Percentiles rank a stretch among this genome's conserved stretches.
These are phyloP conservation scores for Drosophila fuyamai DNA, from an alignment of 1,140 invertebrate genomes.

Conservation along the genomic window DNA sequence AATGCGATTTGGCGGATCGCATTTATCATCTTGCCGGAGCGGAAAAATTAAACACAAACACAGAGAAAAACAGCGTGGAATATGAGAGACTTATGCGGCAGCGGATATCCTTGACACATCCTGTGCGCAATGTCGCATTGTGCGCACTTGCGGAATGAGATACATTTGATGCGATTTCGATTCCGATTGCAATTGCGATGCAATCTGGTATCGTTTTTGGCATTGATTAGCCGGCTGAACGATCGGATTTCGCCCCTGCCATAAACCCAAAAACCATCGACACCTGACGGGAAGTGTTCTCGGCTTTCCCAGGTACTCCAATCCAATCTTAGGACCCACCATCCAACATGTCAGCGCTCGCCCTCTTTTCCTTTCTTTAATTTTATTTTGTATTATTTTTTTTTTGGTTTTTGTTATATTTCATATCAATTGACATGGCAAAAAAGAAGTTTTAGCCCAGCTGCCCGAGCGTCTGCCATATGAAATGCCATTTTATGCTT, in stretches of 20 bases:
- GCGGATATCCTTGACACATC: slow-evolving; percentile 80
- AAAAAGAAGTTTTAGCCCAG: slow-evolving; percentile 21
- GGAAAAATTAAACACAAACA: slow-evolving; percentile 71
- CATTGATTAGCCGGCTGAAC: slow-evolving; percentile 57
- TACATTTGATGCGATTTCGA: slow-evolving; percentile 43
- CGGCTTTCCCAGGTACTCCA: slow-evolving; percentile 11
- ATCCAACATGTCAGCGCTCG: neutral
- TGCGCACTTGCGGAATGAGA: slow-evolving; percentile 47
- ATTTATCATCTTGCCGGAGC: slow-evolving; percentile 70
- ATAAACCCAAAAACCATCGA: slow-evolving; percentile 8
- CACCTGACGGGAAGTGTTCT: slow-evolving; percentile 72
- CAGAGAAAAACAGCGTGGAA: slow-evolving; percentile 2
- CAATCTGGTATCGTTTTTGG: slow-evolving; percentile 40
- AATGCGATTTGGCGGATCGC: slow-evolving; percentile 32
- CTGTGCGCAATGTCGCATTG: slow-evolving; percentile 53
- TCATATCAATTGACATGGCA: slow-evolving; percentile 52
- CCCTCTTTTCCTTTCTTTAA: neutral
- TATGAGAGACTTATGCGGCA: slow-evolving; percentile 59
- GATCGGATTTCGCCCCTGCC: slow-evolving; percentile 43
- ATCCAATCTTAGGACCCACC: neutral
- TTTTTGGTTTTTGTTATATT: slow-evolving; percentile 39
- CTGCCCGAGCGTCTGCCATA: slow-evolving; percentile 42
- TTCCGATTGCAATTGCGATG: slow-evolving; percentile 15
- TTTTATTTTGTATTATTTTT: neutral
- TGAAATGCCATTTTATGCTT: slow-evolving; percentile 72